Base-by-base conservation (phyloP, 2,113 vertebrate genomes). In the Zosterops hypoxanthus region DNA sequence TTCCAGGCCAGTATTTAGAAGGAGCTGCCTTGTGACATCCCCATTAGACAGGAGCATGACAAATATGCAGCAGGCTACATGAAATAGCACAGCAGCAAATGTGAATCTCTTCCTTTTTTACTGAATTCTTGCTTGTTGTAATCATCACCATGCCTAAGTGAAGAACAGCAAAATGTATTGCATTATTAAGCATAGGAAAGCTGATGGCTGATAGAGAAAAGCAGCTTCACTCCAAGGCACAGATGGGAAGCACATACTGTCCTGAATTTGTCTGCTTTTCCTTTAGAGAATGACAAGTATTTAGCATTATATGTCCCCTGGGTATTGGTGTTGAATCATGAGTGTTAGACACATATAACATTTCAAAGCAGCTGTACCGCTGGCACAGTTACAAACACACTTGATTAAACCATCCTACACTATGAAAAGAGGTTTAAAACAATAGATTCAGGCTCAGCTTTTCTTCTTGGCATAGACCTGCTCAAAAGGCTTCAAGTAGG, bases 241-340 rank as follows among this genome's bases (percentile, higher is more conserved):
- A 77, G 87, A 96, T 73, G 88, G 71, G 90, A 96, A 96, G 90
- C 68, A 84, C 82, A 93, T 25, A 86, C 28, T 90, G 65, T 90
- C 77, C 88, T 79, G 80, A 81, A 50, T 93, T 92, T 68, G 26
- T 88, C 85, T 92, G 42, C 33, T 90, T 75, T 93, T 89, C 61
- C 90, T 91, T 83, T 50, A 61, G 69, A 90, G 65, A 96, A 88
- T 82, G 69, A 79, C 56, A 81, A 44, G 65, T 79, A 84, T 94
- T 93, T 78, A 86, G 64, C 80, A 39, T 71, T 88, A 55, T 92
- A 47, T 0, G 0, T 78, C 93, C 69, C 72, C n/a, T 53, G 65
- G 24, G 88, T 81, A 56, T 90, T 21, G 18, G 39, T 64, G 71
- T 49, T 82, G 84, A 83, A 60, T 46, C 33, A 31, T 3, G 50